phyloP scores from a whole-genome alignment of 2,113 vertebrate genomes.

The Myrmecophaga tridactyla region DNA sequence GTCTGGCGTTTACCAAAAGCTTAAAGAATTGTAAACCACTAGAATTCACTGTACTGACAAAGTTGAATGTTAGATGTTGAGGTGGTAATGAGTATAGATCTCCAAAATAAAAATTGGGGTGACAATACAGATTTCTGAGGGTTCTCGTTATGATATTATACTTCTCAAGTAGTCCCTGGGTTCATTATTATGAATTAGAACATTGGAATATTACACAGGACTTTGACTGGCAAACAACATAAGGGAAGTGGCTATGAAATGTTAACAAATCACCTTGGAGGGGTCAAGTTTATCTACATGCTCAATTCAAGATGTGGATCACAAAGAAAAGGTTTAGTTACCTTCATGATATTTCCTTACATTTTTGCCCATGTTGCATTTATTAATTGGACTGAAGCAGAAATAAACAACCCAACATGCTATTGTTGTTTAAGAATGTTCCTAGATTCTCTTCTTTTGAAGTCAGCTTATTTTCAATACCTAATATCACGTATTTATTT shows the following conservation, averaged over 20 bases:
- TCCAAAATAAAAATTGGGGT: neutral
- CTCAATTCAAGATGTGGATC: neutral
- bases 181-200: neutral
- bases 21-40: neutral
- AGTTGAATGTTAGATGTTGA: neutral
- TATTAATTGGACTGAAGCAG: neutral
- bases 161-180: neutral
- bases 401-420: neutral
- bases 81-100: neutral
- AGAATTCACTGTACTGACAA: neutral
- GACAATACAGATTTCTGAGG: neutral
- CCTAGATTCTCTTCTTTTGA: neutral
- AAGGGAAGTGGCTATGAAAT: neutral
- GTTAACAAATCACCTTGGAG: neutral
- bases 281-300: neutral
- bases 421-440: neutral
- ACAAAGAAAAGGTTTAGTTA: neutral
- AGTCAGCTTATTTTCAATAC: neutral
- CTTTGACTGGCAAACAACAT: neutral
- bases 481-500: neutral
- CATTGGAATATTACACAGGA: neutral
- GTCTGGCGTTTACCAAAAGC: neutral
- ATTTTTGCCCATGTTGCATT: neutral
- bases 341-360: neutral
- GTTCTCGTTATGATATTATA: neutral